Evolutionary conservation across 2,888 invertebrate genomes (phyloP), one percentile per base, ranked within the genome.

Genomic region (Plebejus argus): DNA sequence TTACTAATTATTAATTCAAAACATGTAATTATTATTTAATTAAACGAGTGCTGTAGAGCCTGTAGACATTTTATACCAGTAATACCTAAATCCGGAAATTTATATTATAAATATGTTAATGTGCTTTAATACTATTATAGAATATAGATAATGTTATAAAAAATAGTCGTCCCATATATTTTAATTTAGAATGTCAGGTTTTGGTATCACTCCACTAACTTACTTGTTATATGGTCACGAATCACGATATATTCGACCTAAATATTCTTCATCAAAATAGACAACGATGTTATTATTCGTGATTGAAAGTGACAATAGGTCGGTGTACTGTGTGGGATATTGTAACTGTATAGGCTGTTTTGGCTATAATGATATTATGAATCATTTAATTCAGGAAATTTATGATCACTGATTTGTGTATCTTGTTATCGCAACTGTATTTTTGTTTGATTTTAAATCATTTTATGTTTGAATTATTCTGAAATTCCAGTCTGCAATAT

Each of bases 301-400:
- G 72, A 72, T 72, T 72, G 72, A 72, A 72, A 49, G 72, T 72
- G 72, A 72, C 72, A 72, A 49, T 23, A 72, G 72, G 72, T 71
- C 20, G 39, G 39, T 72, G 23, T 8, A 18, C 70, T 49, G 49
- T 6, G 45, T 23, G 49, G 72, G 72, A 45, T 39, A 72, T 39
- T n/a, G n/a, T 10, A 20, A 39, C 20, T 10, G 1, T 39, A 71
- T 49, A 23, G 10, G 10, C 12, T 23, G 53, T 53, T 53, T 53
- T 53, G 12, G 23, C 12, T 61, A 61, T 12, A 8, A 61, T 61
- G 20, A 7, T 7, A n/a, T 58, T n/a, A 23, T 61, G 0, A 61
- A 61, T 10, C 61, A 23, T 61, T 20, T 10, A 58, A n/a, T n/a
- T n/a, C n/a, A n/a, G n/a, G n/a, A n/a, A n/a, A n/a, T n/a, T n/a